phyloP scores from a whole-genome alignment of 64 coral and sea anemone species.

The Acropora yongei region DNA sequence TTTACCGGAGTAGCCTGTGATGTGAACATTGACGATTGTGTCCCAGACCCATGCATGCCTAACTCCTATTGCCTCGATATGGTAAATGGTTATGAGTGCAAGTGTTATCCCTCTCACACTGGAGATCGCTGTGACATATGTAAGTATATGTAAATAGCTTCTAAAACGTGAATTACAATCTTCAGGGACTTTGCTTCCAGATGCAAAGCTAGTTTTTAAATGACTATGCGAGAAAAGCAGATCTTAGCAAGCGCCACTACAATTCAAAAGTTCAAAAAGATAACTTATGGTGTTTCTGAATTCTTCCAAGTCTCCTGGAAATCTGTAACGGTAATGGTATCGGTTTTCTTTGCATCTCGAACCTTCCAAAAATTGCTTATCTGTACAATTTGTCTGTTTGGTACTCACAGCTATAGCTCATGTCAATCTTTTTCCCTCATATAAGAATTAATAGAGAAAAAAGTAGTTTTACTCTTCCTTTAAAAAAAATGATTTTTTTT shows the following conservation, averaged over 20 bases:
- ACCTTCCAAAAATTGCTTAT: too few species aligned
- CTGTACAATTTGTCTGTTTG: too few species aligned
- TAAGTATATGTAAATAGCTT: conserved; percentile 2
- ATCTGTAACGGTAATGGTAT: too few species aligned
- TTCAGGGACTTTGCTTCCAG: background rate
- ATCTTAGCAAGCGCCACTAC: background rate
- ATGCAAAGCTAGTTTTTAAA: background rate
- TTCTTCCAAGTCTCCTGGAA: too few species aligned
- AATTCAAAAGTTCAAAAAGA: background rate
- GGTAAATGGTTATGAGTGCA: conserved; percentile 61
- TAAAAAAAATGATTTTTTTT: too few species aligned
- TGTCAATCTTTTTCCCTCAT: too few species aligned
- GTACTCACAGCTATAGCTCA: too few species aligned
- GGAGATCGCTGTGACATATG: conserved; percentile 64
- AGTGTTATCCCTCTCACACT: conserved; percentile 62
- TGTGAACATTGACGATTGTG: conserved; percentile 68
- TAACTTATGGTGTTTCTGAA: background rate
- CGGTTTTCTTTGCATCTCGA: too few species aligned
- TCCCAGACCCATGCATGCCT: conserved; percentile 40
- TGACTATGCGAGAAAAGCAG: background rate
- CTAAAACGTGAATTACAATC: background rate
- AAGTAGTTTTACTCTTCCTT: too few species aligned
- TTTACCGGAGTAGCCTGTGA: conserved; percentile 49
- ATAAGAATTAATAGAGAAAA: too few species aligned
- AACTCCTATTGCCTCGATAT: conserved; percentile 61